Evolutionary conservation across 2,797 vertebrate genomes (phyloP).

Genomic region (Alca torda): DNA sequence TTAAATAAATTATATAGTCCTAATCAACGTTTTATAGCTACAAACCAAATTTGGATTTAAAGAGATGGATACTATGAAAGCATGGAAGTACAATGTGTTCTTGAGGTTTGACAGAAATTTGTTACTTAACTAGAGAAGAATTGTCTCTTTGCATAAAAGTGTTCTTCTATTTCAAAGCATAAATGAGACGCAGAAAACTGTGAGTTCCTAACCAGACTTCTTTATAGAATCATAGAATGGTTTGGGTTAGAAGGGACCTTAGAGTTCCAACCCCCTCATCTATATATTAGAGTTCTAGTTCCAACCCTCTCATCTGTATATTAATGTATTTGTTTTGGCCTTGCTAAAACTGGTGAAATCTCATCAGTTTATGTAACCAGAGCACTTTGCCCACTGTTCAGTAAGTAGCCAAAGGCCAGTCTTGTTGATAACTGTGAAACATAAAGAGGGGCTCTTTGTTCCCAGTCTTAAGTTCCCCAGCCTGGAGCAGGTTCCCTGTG

Average conservation of each 20-base stretch:
- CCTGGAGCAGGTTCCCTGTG: neutral
- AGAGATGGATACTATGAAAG: neutral
- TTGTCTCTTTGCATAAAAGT: neutral
- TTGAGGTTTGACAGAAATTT: constrained; percentile 48
- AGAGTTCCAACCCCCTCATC: too few species aligned
- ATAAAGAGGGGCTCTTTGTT: neutral
- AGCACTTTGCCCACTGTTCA: neutral
- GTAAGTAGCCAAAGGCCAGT: neutral
- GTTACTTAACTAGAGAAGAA: constrained; percentile 21
- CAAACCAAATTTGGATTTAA: constrained; percentile 41
- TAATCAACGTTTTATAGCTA: constrained; percentile 49
- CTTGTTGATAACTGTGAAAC: neutral
- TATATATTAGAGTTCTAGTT: neutral
- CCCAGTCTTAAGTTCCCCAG: neutral
- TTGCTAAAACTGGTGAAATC: neutral
- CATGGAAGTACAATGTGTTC: constrained; percentile 25
- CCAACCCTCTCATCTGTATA: neutral
- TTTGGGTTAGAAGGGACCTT: too few species aligned
- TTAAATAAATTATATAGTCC: constrained; percentile 48
- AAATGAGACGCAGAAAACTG: neutral
- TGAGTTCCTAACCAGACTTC: neutral
- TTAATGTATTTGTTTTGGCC: neutral
- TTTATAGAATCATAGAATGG: neutral
- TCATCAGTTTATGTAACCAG: neutral
- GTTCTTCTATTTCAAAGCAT: neutral